Conservation (phyloP, 2,797 vertebrate species). For the Alcedo atthis region DNA sequence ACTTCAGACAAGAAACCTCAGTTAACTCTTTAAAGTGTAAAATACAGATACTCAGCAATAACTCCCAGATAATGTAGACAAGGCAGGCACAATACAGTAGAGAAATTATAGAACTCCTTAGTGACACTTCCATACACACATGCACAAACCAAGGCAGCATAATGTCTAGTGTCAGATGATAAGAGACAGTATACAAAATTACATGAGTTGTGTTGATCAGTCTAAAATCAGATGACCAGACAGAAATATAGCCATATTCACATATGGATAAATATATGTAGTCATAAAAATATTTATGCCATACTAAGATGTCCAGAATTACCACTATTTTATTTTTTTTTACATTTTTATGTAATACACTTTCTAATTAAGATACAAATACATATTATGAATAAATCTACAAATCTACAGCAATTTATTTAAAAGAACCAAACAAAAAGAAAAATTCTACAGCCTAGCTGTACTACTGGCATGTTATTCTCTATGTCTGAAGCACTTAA, state of each 20-base stretch:
- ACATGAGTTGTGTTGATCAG: neutral
- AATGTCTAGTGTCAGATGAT: neutral
- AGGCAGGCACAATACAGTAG: neutral
- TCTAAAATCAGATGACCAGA: neutral
- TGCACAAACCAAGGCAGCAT: neutral
- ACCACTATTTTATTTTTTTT: neutral
- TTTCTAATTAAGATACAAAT: neutral
- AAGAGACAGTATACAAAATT: neutral
- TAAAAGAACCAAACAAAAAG: neutral
- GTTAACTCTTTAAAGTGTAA: neutral
- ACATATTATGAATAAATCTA: neutral
- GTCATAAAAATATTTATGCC: neutral
- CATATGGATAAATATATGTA: neutral
- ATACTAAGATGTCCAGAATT: neutral
- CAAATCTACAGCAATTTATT: neutral
- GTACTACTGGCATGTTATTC: neutral
- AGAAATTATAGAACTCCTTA: neutral
- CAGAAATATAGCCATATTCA: neutral
- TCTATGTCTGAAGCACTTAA: neutral
- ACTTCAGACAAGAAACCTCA: neutral
- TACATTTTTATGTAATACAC: neutral
- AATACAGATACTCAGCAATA: neutral
- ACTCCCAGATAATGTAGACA: neutral
- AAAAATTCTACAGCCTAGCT: neutral
- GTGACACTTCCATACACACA: neutral